Percentiles rank a stretch among this genome's conserved stretches.
Evolutionary conservation across 2,113 vertebrate species (phyloP).

Genomic region (Gymnocephalus cernua): DNA sequence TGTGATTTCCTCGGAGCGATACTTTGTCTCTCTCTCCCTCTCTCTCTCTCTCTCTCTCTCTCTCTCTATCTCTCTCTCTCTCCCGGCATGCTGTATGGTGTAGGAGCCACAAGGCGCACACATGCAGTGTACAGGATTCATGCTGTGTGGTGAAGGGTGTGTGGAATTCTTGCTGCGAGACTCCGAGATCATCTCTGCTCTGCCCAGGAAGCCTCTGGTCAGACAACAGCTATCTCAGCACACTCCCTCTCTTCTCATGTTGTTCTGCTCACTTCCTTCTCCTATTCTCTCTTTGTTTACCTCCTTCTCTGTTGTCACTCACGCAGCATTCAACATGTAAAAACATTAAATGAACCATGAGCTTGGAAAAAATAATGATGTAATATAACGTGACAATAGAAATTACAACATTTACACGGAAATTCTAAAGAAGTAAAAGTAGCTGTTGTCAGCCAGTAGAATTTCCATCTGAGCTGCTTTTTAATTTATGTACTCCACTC

Average conservation of each 20-base stretch:
- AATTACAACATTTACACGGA: not conserved
- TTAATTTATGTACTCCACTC: conserved; percentile 33
- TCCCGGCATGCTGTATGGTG: conserved; percentile 7
- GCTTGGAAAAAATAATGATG: not conserved
- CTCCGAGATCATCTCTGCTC: conserved; percentile 74
- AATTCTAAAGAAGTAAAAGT: not conserved
- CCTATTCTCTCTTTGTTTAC: not conserved
- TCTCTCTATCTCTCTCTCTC: conserved; percentile 21
- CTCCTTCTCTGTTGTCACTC: conserved; percentile 7
- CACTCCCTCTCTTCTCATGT: conserved; percentile 35
- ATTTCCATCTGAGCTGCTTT: not conserved
- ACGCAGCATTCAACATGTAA: conserved; percentile 11
- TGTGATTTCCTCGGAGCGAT: conserved; percentile 39
- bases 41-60: not conserved
- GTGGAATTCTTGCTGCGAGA: conserved; percentile 63
- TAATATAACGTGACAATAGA: not conserved
- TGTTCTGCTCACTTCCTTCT: conserved; percentile 21
- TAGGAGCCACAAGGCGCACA: conserved; percentile 33
- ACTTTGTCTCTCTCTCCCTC: conserved; percentile 35
- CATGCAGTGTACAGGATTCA: conserved; percentile 33
- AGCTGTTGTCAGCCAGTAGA: not conserved
- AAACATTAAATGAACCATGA: conserved; percentile 3
- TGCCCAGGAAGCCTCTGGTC: conserved; percentile 73
- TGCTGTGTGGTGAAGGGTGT: conserved; percentile 66
- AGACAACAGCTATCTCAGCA: conserved; percentile 56